Evolutionary conservation across 1,140 invertebrate genomes (phyloP).

Genomic region (Pantala flavescens): DNA sequence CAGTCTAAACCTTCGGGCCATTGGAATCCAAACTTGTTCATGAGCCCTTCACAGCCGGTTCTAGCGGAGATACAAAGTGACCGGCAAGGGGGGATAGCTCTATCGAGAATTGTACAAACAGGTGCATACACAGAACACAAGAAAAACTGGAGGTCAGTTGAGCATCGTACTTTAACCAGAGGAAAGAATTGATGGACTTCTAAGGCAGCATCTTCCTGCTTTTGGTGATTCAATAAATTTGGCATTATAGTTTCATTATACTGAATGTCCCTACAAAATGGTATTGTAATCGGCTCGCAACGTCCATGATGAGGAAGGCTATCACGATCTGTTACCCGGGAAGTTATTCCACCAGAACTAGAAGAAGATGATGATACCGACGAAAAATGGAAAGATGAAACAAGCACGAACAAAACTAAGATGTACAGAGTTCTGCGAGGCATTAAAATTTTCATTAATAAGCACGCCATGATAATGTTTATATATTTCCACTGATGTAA

Average conservation of each 20-base stretch:
- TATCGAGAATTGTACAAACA: slow-evolving; percentile 86
- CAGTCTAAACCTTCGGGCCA: slow-evolving; percentile 95
- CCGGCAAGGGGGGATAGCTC: slow-evolving; percentile 83
- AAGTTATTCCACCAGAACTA: neutral
- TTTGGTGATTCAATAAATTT: slow-evolving; percentile 83
- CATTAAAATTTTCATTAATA: neutral
- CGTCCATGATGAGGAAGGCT: slow-evolving; percentile 60
- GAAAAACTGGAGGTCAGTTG: slow-evolving; percentile 87
- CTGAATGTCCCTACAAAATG: slow-evolving; percentile 79
- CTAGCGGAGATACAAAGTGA: slow-evolving; percentile 80
- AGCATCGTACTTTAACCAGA: slow-evolving; percentile 92
- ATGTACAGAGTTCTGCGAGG: neutral
- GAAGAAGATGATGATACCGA: neutral
- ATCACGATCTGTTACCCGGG: slow-evolving; percentile 33
- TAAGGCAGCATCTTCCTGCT: slow-evolving; percentile 87
- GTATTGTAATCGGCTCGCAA: slow-evolving; percentile 88
- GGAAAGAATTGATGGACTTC: slow-evolving; percentile 92
- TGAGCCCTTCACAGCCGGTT: slow-evolving; percentile 78
- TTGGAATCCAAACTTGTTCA: slow-evolving; percentile 83
- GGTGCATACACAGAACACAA: slow-evolving; percentile 93
- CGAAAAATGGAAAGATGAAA: neutral
- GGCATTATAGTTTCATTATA: slow-evolving; percentile 97
- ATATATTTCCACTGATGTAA: neutral
- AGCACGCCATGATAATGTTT: neutral
- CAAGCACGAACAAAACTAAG: neutral